Evolutionary conservation across 1,140 invertebrate genomes (phyloP), one percentile per base, ranked within the genome.

Genomic region (Heterodera schachtii): DNA sequence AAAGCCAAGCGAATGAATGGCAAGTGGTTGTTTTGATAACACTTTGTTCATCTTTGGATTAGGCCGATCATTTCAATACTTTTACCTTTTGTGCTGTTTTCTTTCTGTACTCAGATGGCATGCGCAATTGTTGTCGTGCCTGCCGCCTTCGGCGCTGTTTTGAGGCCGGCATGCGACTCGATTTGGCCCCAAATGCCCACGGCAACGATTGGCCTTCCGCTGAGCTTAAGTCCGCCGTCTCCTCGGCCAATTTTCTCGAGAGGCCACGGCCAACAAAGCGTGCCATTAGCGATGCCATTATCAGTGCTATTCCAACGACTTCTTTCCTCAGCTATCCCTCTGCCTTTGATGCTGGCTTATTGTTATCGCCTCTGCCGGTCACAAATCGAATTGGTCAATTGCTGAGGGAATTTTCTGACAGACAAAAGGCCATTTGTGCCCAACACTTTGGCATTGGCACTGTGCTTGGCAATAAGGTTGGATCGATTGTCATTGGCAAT

Each of bases 101-200:
- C 41, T 3, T 19, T 71, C 2, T 71, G n/a, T 16, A 3, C 13
- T 67, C 64, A 21, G 46, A 49, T 52, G 80, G 80, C 44, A 57
- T 81, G 44, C 92, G 96, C 66, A 98, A 98, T 92, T 96, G 98
- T 91, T 98, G 97, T 91, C 92, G 97, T 78, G 96, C 96, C 84
- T 98, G 97, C 90, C 92, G 97, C 71, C 93, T 98, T 43, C 95
- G 94, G 87, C 97, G 98, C 92, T 98, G 97, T 90, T 95, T 98
- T 90, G 94, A 96, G 91, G 95, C 95, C 69, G 94, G 95, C 83
- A 98, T 98, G 96, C 98, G 98, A 90, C 97, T 97, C 93, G 96
- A 98, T 11, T 31, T 71, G 19, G 21, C 19, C 69, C 4, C 31
- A 9, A 71, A 3, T 11, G 69, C 21, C 11, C 13, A 3, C 11